These are phyloP conservation scores for Bubalus kerabau DNA, from an alignment of 2,113 vertebrate genomes.

Conservation along the genomic window DNA sequence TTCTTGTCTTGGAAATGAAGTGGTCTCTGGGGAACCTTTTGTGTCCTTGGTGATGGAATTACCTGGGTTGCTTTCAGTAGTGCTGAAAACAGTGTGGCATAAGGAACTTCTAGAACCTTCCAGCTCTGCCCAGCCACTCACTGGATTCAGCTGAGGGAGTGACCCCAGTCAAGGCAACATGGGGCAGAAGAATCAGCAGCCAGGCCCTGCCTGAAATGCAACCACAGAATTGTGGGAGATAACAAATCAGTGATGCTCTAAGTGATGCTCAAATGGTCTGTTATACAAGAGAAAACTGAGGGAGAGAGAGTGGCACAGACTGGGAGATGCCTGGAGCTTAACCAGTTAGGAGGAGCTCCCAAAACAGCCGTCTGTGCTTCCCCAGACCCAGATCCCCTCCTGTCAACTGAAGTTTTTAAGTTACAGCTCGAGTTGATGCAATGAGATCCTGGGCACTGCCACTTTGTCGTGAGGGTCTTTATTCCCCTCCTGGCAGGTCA, in stretches of 20 bases:
- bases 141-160: background rate
- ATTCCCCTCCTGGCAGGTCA: background rate
- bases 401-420: background rate
- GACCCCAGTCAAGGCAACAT: background rate
- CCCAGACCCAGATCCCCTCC: accelerated
- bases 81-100: too few species aligned
- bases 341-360: background rate
- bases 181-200: background rate
- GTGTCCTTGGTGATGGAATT: background rate
- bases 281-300: background rate
- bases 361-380: accelerated
- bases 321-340: conserved; percentile 55
- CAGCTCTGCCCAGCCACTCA: background rate
- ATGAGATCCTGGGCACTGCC: accelerated
- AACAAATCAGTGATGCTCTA: accelerated
- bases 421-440: accelerated
- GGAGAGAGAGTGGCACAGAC: background rate
- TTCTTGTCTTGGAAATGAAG: background rate
- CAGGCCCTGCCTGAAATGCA: background rate
- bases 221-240: background rate
- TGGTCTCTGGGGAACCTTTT: background rate
- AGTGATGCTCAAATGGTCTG: too few species aligned
- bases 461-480: background rate
- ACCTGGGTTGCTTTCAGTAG: background rate
- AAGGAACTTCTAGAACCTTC: background rate